Evolutionary conservation across 2,797 vertebrate species (phyloP), one percentile per base, ranked within the genome.

Genomic region (Perodicticus potto): DNA sequence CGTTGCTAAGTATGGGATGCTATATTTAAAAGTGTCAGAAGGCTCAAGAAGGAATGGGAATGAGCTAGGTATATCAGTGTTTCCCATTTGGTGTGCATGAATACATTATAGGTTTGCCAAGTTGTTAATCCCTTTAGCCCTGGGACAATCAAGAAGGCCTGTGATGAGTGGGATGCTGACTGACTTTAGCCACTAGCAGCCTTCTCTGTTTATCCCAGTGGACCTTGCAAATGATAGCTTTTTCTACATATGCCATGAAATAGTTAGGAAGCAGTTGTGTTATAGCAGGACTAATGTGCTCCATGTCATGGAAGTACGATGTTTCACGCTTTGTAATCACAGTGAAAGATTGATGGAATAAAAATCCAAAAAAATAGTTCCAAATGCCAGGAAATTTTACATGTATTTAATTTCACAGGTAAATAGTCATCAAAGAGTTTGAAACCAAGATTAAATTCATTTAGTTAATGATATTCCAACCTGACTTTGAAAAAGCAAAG

Each of bases 1-100:
- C 45, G 84, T 59, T 97, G 77, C 13, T 72, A 89, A 53, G 25
- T 76, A 84, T 69, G 69, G 40, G 53, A 94, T 40, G 43, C 57
- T 94, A 4, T 96, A 45, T 92, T 91, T 82, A 72, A 88, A 96
- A 89, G 65, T 89, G 67, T 89, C 84, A 89, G 55, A 73, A 76
- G 40, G 59, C 11, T 93, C 13, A 29, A 55, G n/a, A 78, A 65
- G 70, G 85, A 95, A 76, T 14, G n/a, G 14, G 29, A 89, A 94
- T 82, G 45, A 86, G 45, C 37, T 59, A 1, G 20, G 1, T 40
- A 12, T 77, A 73, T 73, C 20, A 22, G 57, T 23, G 59, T 94
- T 73, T 84, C 88, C 59, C 49, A 70, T 2, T 43, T 86, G 86
- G 29, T 78, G 12, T 55, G 53, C 34, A 16, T 73, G 23, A 72